A percentile compares a stretch with the other conserved stretches of the same genome.
phyloP scores from a whole-genome alignment of 2,797 vertebrate species.

The Eulemur albifrons region DNA sequence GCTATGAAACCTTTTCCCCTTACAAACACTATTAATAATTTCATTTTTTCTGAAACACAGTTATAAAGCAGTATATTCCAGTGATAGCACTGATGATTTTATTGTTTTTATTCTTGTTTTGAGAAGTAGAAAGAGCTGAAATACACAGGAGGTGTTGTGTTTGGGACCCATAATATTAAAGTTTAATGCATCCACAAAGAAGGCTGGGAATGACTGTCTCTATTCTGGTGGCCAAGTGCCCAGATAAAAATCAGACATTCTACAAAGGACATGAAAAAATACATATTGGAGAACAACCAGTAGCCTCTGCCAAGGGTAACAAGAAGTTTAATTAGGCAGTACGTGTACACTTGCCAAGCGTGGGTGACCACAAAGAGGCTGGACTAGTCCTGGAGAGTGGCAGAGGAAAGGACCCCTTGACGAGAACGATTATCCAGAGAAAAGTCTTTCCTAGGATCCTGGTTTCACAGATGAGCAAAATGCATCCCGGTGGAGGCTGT shows the following conservation, averaged over 20 bases:
- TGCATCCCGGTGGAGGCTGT: background rate
- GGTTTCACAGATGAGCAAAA: background rate
- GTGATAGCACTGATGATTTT: background rate
- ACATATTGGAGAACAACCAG: background rate
- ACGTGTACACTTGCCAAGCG: background rate
- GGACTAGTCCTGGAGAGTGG: background rate
- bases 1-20: background rate
- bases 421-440: background rate
- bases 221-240: background rate
- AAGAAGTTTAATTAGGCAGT: background rate
- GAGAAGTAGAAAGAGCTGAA: constrained; percentile 1
- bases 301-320: background rate
- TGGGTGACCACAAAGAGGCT: background rate
- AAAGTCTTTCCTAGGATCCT: background rate
- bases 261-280: background rate
- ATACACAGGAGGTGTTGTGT: background rate
- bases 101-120: constrained; percentile 9
- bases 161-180: background rate
- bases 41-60: background rate
- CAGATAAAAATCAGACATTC: background rate
- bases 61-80: background rate
- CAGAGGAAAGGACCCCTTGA: background rate
- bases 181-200: background rate
- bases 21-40: background rate
- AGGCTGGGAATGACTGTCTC: background rate